phyloP scores from a whole-genome alignment of 2,888 invertebrate species.

The Nephrocerus scutellatus region DNA sequence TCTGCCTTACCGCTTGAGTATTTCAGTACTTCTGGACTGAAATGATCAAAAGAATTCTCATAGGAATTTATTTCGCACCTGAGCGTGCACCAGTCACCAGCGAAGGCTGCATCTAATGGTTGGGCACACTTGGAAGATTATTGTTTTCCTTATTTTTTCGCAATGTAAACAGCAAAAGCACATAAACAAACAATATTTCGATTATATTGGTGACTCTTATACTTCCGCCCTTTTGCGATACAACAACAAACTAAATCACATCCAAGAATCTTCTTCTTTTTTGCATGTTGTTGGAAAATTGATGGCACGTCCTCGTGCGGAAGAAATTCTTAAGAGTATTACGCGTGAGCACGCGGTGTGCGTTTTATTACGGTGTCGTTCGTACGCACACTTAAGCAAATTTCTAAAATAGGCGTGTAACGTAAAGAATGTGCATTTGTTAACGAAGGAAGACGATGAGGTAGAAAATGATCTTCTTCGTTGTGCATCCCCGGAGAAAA shows the following conservation, averaged over 20 bases:
- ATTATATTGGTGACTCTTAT: slow-evolving; percentile 23
- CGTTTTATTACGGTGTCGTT: slow-evolving; percentile 1
- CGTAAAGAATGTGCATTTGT: slow-evolving; percentile 21
- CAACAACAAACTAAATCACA: slow-evolving; percentile 22
- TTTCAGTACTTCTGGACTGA: background rate
- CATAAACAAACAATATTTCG: slow-evolving; percentile 23
- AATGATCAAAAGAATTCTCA: slow-evolving; percentile 14
- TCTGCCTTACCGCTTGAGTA: background rate
- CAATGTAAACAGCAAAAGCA: slow-evolving; percentile 11
- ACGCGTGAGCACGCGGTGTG: slow-evolving; percentile 14
- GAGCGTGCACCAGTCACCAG: slow-evolving; percentile 14
- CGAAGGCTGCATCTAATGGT: background rate
- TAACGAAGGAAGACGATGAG: slow-evolving; percentile 10
- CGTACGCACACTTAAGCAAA: slow-evolving; percentile 20
- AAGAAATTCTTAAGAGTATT: no score
- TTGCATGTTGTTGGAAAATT: slow-evolving; percentile 21
- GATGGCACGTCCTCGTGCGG: slow-evolving; percentile 22
- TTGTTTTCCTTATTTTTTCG: no score
- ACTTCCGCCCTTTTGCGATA: slow-evolving; percentile 26
- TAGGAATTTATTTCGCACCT: slow-evolving; percentile 26
- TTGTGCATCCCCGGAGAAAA: background rate
- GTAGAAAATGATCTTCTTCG: background rate
- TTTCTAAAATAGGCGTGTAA: slow-evolving; percentile 23
- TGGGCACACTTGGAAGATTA: slow-evolving; percentile 1
- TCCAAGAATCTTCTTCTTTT: slow-evolving; percentile 22